Base-by-base conservation (phyloP, 2,888 invertebrate species). In the Drosophila mimetica region DNA sequence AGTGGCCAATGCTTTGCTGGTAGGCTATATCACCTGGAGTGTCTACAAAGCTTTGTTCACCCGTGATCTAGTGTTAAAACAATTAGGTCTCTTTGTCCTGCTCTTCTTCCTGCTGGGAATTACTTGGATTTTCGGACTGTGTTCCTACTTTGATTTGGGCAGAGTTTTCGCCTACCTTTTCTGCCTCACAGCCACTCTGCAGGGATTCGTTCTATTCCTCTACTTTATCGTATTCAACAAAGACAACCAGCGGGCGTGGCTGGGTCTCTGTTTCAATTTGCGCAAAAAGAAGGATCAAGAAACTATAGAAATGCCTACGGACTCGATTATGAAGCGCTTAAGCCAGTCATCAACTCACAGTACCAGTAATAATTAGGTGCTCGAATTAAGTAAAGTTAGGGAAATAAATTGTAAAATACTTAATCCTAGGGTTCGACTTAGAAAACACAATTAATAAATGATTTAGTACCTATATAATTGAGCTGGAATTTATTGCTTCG, bases 121-220 rank as follows among this genome's bases (percentile, higher is more conserved):
- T 2, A 93, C 94, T 1, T 94, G 94, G 94, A 90, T 94, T 22
- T 94, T 94, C 83, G 94, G 94, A 6, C 86, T 94, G 32, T 92
- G 93, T 75, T 93, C 93, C 1, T 93, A 93, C 77, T 91, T 93
- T 46, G 91, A 90, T 4, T 92, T 92, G 20, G 89, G 91, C 9
- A 69, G 93, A 20, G 76, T 93, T 20, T 94, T 94, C 91, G 93
- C 94, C 0, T 94, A 94, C 83, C 90, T 94, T 0, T 94, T 94
- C 78, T 94, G 94, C 81, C 84, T 94, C n/a, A 94, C 94, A 0
- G 93, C 94, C 5, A 94, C 94, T 0, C 74, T 94, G 18, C 94
- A 94, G 82, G 94, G 94, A 0, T 94, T 94, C 84, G 93, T 94
- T 8, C 90, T 94, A 13, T 94, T 94, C 77, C 84, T 94, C 16